Conservation (phyloP, 2,888 invertebrate genomes). For the Choreutis nemorana region DNA sequence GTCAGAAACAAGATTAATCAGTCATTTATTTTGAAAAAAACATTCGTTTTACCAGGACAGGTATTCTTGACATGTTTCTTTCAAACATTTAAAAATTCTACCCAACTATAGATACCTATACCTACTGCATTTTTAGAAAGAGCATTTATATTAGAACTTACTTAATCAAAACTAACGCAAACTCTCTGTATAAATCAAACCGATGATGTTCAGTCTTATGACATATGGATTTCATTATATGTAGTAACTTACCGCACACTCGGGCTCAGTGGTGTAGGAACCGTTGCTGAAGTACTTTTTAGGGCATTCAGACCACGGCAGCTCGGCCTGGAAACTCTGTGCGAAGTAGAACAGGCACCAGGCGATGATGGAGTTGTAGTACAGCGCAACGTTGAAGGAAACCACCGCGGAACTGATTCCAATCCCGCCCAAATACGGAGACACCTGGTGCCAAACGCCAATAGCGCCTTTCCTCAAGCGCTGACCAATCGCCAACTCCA, state of each 20-base stretch:
- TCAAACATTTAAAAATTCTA: no score
- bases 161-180: no score
- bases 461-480: conserved; percentile 92
- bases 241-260: conserved; percentile 84
- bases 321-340: conserved; percentile 89
- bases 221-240: no score
- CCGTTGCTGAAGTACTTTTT: conserved; percentile 81
- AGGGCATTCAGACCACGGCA: conserved; percentile 94
- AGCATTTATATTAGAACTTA: no score
- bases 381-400: conserved; percentile 94
- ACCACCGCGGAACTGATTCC: conserved; percentile 96
- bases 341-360: conserved; percentile 97
- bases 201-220: no score
- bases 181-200: no score
- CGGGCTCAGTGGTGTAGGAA: conserved; percentile 80
- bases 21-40: no score
- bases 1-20: no score
- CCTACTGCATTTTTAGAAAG: no score
- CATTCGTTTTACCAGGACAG: no score
- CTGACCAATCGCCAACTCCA: conserved; percentile 96
- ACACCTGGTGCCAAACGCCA: conserved; percentile 95
- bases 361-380: conserved; percentile 97
- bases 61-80: no score
- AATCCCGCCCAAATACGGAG: conserved; percentile 87
- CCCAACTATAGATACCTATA: no score